Base-by-base conservation (phyloP, 2,113 vertebrate genomes). In the Oncorhynchus nerka region DNA sequence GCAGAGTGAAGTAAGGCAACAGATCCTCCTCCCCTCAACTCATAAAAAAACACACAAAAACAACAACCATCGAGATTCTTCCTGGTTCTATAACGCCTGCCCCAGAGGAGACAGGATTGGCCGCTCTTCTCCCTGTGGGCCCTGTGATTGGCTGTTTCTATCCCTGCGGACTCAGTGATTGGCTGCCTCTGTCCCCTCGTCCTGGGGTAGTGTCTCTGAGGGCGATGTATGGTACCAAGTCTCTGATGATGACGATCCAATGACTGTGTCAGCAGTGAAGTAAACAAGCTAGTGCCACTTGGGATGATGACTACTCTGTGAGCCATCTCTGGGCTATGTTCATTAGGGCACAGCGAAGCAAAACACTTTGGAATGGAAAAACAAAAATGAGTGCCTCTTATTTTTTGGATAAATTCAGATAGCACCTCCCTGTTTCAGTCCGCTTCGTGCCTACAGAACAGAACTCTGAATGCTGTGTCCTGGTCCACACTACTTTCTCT, bases 281-380 rank as follows among this genome's bases (percentile, higher is more conserved):
- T 91, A 93, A 93, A 93, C 91, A 92, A 91, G 86, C 78, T 28
- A n/a, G 22, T 62, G 4, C 89, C 91, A 88, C 90, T 48, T 0
- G 84, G 81, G 90, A 32, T 55, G 19, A 70, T 20, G 70, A 49
- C 4, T 16, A 39, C 4, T 7, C 51, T 55, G 51, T 19, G 13
- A 19, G 51, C 51, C 51, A 55, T 16, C 51, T 55, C 51, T 55
- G 51, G 51, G 16, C 51, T 16, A 5, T 55, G 51, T 19, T 55
- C 51, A 55, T 55, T 19, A 55, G 16, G 51, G 51, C 16, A 55
- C 51, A 55, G 16, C 16, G 15, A 1, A 34, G 68, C 51, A 55
- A 55, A 55, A 55, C 13, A 55, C 5, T 45, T 55, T 55, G 13
- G 13, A 55, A 55, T 5, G 13, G 16, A 19, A 55, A 55, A 55